Evolutionary conservation across 2,113 vertebrate genomes (phyloP).

Genomic region (Myrmophylax atrothorax): DNA sequence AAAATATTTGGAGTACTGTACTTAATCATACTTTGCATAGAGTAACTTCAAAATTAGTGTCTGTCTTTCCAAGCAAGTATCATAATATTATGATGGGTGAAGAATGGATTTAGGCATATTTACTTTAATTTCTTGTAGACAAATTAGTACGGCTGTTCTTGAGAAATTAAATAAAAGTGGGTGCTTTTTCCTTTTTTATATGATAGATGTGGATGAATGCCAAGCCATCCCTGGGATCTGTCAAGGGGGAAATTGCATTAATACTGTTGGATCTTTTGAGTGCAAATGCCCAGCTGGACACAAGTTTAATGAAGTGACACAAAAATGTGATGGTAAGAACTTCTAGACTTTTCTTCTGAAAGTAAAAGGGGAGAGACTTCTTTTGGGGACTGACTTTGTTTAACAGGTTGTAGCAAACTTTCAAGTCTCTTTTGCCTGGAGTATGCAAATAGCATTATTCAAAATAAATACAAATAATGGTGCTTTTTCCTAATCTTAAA

Average conservation of each 20-base stretch:
- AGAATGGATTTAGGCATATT: constrained; percentile 22
- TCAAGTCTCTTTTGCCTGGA: not conserved
- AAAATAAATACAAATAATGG: not conserved
- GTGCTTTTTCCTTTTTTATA: constrained; percentile 46
- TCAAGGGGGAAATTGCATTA: constrained; percentile 98
- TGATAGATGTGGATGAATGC: constrained; percentile 98
- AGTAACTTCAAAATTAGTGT: constrained; percentile 41
- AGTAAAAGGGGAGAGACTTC: not conserved
- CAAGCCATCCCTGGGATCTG: constrained; percentile 98
- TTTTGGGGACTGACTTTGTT: not conserved
- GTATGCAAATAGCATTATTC: constrained; percentile 17
- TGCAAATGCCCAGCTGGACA: constrained; percentile 99
- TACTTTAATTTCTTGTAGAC: constrained; percentile 36
- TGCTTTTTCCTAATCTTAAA: constrained; percentile 18
- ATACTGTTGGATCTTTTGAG: constrained; percentile 99
- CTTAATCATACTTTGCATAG: constrained; percentile 43
- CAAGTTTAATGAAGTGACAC: constrained; percentile 95
- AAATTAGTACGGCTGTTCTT: constrained; percentile 54
- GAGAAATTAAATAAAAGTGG: constrained; percentile 54
- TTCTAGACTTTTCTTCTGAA: constrained; percentile 30
- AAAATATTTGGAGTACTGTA: constrained; percentile 38
- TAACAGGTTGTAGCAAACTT: not conserved
- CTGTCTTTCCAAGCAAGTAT: constrained; percentile 4
- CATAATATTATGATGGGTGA: constrained; percentile 25
- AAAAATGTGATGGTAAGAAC: constrained; percentile 97